phyloP scores from a whole-genome alignment of 2,888 invertebrate genomes.

The Rhamphomyia laevipes region DNA sequence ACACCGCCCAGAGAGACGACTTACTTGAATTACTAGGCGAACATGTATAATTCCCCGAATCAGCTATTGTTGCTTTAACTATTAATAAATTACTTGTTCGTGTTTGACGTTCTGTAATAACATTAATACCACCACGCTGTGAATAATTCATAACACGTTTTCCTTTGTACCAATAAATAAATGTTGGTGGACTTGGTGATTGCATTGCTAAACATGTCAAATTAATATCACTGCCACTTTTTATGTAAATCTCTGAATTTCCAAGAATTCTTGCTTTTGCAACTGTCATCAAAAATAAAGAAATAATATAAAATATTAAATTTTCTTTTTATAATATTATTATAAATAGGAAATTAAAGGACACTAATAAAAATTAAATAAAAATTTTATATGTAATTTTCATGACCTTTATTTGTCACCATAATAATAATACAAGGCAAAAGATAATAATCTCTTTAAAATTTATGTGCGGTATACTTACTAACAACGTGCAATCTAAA shows the following conservation, averaged over 20 bases:
- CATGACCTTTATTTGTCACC: too few relatives aligned
- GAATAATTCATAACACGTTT: constrained; percentile 77
- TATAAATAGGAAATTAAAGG: neutral
- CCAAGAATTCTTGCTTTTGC: constrained; percentile 83
- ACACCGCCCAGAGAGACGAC: too few relatives aligned
- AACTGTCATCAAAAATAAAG: constrained; percentile 43
- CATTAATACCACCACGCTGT: constrained; percentile 74
- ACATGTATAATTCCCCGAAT: constrained; percentile 83
- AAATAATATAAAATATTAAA: too few relatives aligned
- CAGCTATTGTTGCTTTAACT: constrained; percentile 70
- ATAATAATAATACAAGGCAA: too few relatives aligned
- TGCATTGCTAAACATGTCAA: constrained; percentile 80
- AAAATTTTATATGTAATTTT: too few relatives aligned
- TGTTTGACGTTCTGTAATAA: constrained; percentile 78
- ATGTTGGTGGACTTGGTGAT: constrained; percentile 53
- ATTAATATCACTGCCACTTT: constrained; percentile 87
- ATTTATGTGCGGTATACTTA: constrained; percentile 35
- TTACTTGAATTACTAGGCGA: constrained; percentile 64
- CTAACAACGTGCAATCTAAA: constrained; percentile 59
- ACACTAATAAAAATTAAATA: neutral
- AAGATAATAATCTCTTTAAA: too few relatives aligned
- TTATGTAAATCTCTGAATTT: constrained; percentile 76
- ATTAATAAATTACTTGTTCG: constrained; percentile 79
- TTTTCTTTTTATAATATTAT: too few relatives aligned
- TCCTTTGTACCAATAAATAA: constrained; percentile 81